Base-by-base conservation (phyloP, 2,113 vertebrate genomes). In the Bos indicus region DNA sequence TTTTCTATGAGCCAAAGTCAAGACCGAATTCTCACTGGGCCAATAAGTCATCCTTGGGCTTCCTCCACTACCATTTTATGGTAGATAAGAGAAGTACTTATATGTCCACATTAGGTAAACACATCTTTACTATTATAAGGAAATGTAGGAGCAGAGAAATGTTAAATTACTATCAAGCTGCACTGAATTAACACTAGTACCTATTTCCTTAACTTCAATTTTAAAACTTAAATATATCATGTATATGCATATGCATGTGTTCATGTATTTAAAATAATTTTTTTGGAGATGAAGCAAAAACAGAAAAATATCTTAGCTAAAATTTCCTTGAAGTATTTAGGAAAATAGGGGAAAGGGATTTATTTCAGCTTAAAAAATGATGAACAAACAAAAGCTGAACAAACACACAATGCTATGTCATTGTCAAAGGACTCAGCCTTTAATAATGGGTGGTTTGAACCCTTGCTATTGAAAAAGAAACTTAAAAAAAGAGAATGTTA, bases 401-500 rank as follows among this genome's bases (percentile, higher is more conserved):
- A 97, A 97, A 98, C 78, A 91, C 46, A 93, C 23, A 95, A 96
- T 91, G 85, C 43, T 96, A 33, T 74, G 88, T 89, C 95, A 96
- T 97, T 97, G 97, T 96, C 98, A 97, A 95, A 92, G 28, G 90
- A 80, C 28, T 81, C 33, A 43, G n/a, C 57, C 96, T 98, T 98
- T 97, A 98, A 98, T 98, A 98, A 97, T 97, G 98, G 94, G 98
- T 98, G 95, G 40, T 93, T 95, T 97, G 97, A 81, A 96, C 94
- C 98, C 93, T 93, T 96, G 95, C 90, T 98, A 98, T 40, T 97
- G 96, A 48, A 92, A 96, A 82, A 98, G 80, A 98, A 87, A 94
- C 82, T 7, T 26, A 36, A 14, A 83, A 83, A 59, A 81, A 98
- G 52, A 98, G 59, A 98, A 98, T 90, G 91, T 81, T 97, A 98